Percentiles rank a stretch among this genome's conserved stretches.
Evolutionary conservation across 2,888 invertebrate genomes (phyloP).

Genomic region (Mythimna loreyi): DNA sequence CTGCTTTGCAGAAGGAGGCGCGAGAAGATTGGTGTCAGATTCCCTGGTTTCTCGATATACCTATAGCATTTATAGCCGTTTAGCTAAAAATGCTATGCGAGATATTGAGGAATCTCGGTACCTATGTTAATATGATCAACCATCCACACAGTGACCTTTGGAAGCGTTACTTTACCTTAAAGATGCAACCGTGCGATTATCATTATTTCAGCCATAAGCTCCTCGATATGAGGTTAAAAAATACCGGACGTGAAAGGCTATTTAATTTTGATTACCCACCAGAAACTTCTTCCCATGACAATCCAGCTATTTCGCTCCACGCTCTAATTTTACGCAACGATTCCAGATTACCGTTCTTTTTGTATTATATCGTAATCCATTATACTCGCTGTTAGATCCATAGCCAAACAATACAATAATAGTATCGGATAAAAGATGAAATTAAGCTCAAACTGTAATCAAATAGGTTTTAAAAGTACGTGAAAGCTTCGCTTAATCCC

Average conservation of each 20-base stretch:
- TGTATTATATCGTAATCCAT: conserved; percentile 38
- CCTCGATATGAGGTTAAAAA: neutral
- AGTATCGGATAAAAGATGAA: conserved; percentile 7
- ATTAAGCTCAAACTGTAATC: conserved; percentile 2
- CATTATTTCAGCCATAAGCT: too few relatives aligned
- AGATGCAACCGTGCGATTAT: too few relatives aligned
- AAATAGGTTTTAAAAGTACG: neutral
- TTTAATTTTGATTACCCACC: conserved; percentile 17
- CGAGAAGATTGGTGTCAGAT: too few relatives aligned
- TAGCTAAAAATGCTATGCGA: too few relatives aligned
- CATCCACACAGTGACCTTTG: too few relatives aligned
- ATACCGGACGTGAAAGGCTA: conserved; percentile 6
- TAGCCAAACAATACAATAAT: conserved; percentile 18
- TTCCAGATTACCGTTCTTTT: conserved; percentile 51
- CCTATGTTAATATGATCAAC: too few relatives aligned
- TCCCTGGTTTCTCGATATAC: too few relatives aligned
- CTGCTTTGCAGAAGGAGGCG: too few relatives aligned
- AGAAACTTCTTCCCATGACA: conserved; percentile 60
- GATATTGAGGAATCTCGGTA: too few relatives aligned
- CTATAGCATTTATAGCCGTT: too few relatives aligned
- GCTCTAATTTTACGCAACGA: conserved; percentile 52
- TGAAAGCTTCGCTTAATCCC: neutral
- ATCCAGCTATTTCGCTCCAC: conserved; percentile 35
- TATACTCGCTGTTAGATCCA: conserved; percentile 18
- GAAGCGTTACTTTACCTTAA: too few relatives aligned